A percentile compares a stretch with the other conserved stretches of the same genome.
phyloP scores from a whole-genome alignment of 2,797 vertebrate genomes.

The Falco concolor region DNA sequence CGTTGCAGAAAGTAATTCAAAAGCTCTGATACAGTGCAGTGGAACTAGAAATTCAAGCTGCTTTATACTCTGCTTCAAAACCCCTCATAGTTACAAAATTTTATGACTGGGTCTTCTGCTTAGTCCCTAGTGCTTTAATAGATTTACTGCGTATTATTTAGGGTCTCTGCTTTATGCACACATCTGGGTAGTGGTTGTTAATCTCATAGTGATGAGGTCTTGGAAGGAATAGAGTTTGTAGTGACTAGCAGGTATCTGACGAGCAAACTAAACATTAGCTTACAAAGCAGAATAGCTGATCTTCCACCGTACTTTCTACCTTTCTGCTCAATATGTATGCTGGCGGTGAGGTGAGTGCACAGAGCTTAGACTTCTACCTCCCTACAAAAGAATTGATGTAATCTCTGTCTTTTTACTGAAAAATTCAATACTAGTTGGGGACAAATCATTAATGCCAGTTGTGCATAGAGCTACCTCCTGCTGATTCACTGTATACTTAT shows the following conservation, averaged over 20 bases:
- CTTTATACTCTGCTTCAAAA: neutral
- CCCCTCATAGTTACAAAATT: neutral
- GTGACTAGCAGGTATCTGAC: neutral
- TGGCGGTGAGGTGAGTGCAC: neutral
- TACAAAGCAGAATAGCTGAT: neutral
- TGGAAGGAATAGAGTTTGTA: neutral
- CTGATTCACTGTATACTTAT: neutral
- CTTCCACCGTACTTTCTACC: neutral
- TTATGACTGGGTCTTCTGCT: fast-evolving
- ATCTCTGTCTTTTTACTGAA: neutral
- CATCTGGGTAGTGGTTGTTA: neutral
- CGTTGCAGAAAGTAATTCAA: neutral
- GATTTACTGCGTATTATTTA: neutral
- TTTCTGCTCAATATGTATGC: neutral
- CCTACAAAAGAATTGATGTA: neutral
- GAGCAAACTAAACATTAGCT: neutral
- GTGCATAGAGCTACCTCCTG: neutral
- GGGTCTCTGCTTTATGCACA: neutral
- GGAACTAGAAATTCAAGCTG: neutral
- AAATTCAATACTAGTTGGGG: neutral
- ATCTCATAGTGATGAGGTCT: neutral
- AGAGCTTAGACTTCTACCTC: neutral
- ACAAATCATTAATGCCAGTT: neutral
- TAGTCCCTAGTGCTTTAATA: neutral
- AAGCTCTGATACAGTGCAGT: neutral